Base-by-base conservation (phyloP, 2,797 vertebrate genomes). In the Echeneis naucrates region DNA sequence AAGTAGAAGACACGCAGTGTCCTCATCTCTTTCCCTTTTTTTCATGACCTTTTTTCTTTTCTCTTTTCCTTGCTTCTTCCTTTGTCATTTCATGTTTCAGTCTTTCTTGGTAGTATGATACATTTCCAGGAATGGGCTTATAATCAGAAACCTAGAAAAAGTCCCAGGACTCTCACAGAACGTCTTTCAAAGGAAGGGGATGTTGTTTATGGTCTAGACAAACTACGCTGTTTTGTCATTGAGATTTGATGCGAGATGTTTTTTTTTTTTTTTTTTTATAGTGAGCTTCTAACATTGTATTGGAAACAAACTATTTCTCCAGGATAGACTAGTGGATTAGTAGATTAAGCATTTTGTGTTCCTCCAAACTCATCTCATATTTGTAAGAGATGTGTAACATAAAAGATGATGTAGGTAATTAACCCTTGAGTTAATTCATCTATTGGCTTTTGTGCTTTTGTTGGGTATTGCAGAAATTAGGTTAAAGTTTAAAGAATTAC, bases 1-100 rank as follows among this genome's bases (percentile, higher is more conserved):
- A 90, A 85, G 77, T 86, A 66, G 68, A 82, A 76, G 70, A 88
- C 68, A 32, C 48, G 51, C 81, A 42, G 67, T 72, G 85, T 87
- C 88, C 89, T 84, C 81, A 61, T 89, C 70, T 56, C 66, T 81
- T 67, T 58, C 73, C 63, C 44, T 84, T 78, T 86, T 79, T 75
- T 75, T 55, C 62, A 32, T 84, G 80, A 84, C 78, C 82, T 71
- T 80, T 56, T 75, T 77, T 69, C n/a, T 32, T 61, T 59, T 52
- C 48, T 44, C 8, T 16, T 10, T 55, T 52, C 8, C 44, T 44
- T 9, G 23, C 30, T 50, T 42, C 67, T 27, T 73, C 27, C 32
- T 54, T 54, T 48, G 51, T 55, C 37, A 11, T 71, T 27, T 32
- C 11, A 48, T 65, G 54, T 56, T 73, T 66, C 48, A 26, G 24